Evolutionary conservation across 1,140 invertebrate genomes (phyloP), one percentile per base, ranked within the genome.

Genomic region (Tetramorium alpestre): DNA sequence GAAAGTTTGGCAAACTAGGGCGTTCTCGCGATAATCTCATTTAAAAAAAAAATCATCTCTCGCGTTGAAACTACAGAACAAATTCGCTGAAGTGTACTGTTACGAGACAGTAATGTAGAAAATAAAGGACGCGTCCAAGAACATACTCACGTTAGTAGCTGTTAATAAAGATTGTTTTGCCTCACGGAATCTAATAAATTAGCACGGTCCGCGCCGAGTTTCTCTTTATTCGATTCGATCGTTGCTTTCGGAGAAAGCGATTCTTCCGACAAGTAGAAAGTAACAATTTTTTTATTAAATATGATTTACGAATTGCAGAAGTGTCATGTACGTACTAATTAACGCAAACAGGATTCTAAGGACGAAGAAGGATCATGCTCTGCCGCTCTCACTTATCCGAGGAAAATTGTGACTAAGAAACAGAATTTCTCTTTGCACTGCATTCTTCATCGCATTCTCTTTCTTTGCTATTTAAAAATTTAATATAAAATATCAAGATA

Each of bases 241-340:
- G 38, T 33, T 77, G 38, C 44, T 41, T 69, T 49, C 10, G 13
- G 11, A 67, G n/a, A 80, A 54, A 28, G 11, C n/a, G n/a, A 69
- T 25, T 80, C n/a, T 67, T 54, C n/a, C 28, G 13, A 54, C 44
- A 41, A 3, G 18, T 56, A 72, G 38, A 44, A 58, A 56, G 38
- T 58, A 64, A 69, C 49, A 11, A 81, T 88, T 80, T 56, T 67
- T n/a, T 10, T 67, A 64, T n/a, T n/a, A 44, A 22, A 67, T 67
- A 4, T 28, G n/a, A 87, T 88, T 87, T 58, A 58, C 28, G 3
- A 28, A 72, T n/a, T 11, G 18, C 11, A 11, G 0, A 4, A 11
- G 4, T 18, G 4, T 18, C 11, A n/a, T 38, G 44, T 8, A 13
- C 10, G n/a, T 49, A 49, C 18, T 72, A 49, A 10, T 58, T 72